Base-by-base conservation (phyloP, 2,888 invertebrate genomes). In the Patella pellucida region DNA sequence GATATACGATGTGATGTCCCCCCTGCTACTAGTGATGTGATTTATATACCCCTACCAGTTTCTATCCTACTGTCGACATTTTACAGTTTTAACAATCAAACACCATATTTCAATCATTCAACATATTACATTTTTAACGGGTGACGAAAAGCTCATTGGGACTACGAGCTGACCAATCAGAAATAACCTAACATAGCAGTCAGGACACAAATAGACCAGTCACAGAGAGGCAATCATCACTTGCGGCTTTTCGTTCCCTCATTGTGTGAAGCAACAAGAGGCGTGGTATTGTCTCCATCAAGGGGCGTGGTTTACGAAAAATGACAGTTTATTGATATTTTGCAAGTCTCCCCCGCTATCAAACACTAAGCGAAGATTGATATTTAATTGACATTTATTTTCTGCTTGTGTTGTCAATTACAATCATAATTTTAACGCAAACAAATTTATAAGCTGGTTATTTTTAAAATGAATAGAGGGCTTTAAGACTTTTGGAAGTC, bases 361-460 rank as follows among this genome's bases (percentile, higher is more conserved):
- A 41, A 41, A 41, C 41, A 23, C 23, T 62, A 62, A 62, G 23
- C 62, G 62, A 62, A 23, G 62, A 62, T 62, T 62, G 62, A 23
- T 62, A 62, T 62, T 62, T 19, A 62, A 62, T 62, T 23, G 62
- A 62, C 19, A 23, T 19, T 62, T 62, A 62, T 62, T 62, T 62
- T 62, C 62, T 62, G 62, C 62, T 23, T 62, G 62, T 62, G 23
- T 62, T 62, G 62, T 62, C 62, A 62, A 62, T 62, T 62, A 62
- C 23, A 62, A 62, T 62, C 62, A 62, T 62, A 62, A 62, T 62
- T 62, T 62, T 62, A 62, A 62, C 23, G 62, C 23, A 62, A 62
- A 62, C 62, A 62, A 19, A 23, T 62, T 62, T 12, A 62, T 62
- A 62, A 62, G 62, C 62, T 62, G 19, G 62, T 62, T 62, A 62